A percentile compares a stretch with the other conserved stretches of the same genome.
These are phyloP conservation scores for Pammene fasciana DNA, from an alignment of 2,888 invertebrate species.

Conservation along the genomic window DNA sequence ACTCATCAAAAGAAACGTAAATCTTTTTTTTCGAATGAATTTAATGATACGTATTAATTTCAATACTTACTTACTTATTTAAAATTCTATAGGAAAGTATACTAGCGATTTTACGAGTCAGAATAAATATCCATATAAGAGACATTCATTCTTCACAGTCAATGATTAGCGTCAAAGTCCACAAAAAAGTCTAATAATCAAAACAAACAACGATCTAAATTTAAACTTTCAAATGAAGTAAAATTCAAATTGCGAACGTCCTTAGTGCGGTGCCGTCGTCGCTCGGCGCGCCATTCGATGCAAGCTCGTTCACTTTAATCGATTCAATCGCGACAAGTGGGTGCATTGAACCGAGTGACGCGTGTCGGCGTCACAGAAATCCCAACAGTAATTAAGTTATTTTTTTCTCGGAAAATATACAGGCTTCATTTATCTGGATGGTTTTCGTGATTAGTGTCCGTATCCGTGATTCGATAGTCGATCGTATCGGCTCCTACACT, in stretches of 20 bases:
- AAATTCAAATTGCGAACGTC: slow-evolving; percentile 29
- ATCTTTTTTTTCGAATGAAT: too few relatives aligned
- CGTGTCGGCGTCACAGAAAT: slow-evolving; percentile 37
- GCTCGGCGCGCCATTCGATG: slow-evolving; percentile 31
- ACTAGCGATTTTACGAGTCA: too few relatives aligned
- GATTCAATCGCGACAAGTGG: slow-evolving; percentile 55
- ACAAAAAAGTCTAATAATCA: slow-evolving; percentile 6
- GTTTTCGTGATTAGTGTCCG: slow-evolving; percentile 26
- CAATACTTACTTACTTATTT: too few relatives aligned
- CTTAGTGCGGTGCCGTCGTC: slow-evolving; percentile 23
- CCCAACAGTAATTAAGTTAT: slow-evolving; percentile 40
- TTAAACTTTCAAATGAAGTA: slow-evolving; percentile 25
- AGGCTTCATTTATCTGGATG: slow-evolving; percentile 27
- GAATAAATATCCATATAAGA: too few relatives aligned
- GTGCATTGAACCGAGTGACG: slow-evolving; percentile 65
- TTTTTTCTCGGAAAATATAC: slow-evolving; percentile 37
- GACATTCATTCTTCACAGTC: too few relatives aligned
- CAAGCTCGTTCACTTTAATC: slow-evolving; percentile 56
- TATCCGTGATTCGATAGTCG: slow-evolving; percentile 2
- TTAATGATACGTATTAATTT: too few relatives aligned
- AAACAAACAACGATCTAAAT: slow-evolving; percentile 28
- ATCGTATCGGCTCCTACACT: not conserved
- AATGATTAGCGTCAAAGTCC: too few relatives aligned
- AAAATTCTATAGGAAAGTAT: too few relatives aligned
- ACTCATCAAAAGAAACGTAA: too few relatives aligned